phyloP scores from a whole-genome alignment of 64 coral and sea anemone genomes.

The Pocillopora verrucosa region DNA sequence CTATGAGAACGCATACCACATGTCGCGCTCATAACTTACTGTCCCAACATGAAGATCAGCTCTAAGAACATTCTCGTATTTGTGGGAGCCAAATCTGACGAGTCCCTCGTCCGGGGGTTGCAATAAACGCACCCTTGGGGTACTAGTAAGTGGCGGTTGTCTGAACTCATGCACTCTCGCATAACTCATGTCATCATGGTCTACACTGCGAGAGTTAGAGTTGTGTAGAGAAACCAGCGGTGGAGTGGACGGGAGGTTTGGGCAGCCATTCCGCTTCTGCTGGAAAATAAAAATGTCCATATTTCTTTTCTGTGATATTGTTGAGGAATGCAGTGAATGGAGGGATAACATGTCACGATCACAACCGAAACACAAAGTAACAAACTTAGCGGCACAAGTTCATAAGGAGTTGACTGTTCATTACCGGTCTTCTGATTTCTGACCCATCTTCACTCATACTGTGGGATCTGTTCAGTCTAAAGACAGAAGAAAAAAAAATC shows the following conservation, averaged over 20 bases:
- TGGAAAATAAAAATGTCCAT: background rate
- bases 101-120: conserved; percentile 9
- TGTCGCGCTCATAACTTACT: background rate
- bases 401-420: background rate
- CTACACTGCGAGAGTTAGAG: background rate
- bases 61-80: conserved; percentile 14
- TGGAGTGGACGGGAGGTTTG: conserved; percentile 23
- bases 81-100: background rate
- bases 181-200: conserved; percentile 9
- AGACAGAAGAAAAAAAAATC: background rate
- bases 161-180: background rate
- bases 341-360: too few relatives aligned
- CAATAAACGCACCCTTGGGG: background rate
- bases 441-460: conserved; percentile 19
- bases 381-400: background rate
- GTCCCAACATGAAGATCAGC: background rate
- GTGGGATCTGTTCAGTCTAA: background rate
- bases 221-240: background rate
- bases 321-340: too few relatives aligned
- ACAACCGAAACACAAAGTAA: background rate
- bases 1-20: background rate
- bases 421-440: background rate
- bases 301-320: too few relatives aligned
- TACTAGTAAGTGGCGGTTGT: background rate
- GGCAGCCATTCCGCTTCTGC: conserved; percentile 5